Evolutionary conservation across 2,113 vertebrate species (phyloP), one percentile per base, ranked within the genome.

Genomic region (Corythornis cristatus): DNA sequence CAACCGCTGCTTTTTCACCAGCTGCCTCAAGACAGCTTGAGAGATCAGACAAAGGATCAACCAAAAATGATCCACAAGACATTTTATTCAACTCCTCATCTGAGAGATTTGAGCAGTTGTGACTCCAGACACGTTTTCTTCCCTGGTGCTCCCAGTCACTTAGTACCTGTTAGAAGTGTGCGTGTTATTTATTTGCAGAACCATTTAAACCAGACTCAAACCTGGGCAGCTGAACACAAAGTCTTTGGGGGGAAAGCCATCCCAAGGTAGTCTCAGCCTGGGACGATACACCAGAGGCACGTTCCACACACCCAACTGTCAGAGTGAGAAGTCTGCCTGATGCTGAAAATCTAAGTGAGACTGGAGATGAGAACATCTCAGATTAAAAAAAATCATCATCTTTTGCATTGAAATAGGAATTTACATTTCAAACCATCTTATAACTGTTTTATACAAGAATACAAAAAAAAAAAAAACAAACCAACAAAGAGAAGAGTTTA

Each of bases 391-490:
- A 10, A 28, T 9, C 11, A 64, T 37, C 37, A 19, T 3, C 25
- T 80, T 89, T 19, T 76, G 42, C 67, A 86, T 5, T 74, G 64
- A 51, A 93, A 89, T 0, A 71, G 46, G 26, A 85, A 91, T 48
- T 70, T 31, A 61, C 11, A 25, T 78, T 81, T 95, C 82, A 89
- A 96, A 87, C 79, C 82, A 93, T 67, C 90, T 87, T 95, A 96
- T 80, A 95, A 89, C n/a, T 93, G 76, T 93, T 95, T 90, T 80
- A 96, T 95, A 93, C 95, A 96, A 89, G 91, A 96, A 96, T 93
- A 93, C 89, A 97, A 97, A 95, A 90, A 90, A 65, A 9, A 19
- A 96, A 95, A 88, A 88, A 28, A 8, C 18, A 95, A 90, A 33
- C 33, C 33, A 90, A 65, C 5, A 17, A 96, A 95, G 88, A 87